A percentile compares a stretch with the other conserved stretches of the same genome.
phyloP scores from a whole-genome alignment of 2,888 invertebrate genomes.

The Lamellibrachia columna region DNA sequence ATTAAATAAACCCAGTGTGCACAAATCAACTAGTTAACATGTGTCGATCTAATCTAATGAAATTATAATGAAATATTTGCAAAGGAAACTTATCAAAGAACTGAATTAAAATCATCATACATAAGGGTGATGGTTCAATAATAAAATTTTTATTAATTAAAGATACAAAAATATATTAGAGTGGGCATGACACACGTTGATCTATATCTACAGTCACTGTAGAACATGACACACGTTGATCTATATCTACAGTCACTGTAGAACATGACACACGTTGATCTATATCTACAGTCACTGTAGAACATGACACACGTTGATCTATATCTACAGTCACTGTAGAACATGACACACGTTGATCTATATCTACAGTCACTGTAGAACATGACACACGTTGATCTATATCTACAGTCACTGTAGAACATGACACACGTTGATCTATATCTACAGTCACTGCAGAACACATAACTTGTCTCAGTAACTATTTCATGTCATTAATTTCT shows the following conservation, averaged over 20 bases:
- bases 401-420: not conserved
- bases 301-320: not conserved
- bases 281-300: not conserved
- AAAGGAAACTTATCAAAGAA: not conserved
- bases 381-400: not conserved
- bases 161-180: not conserved
- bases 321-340: not conserved
- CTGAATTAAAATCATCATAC: not conserved
- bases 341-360: not conserved
- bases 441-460: not conserved
- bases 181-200: not conserved
- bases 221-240: not conserved
- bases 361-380: not conserved
- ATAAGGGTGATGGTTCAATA: not conserved
- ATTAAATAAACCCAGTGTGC: not conserved
- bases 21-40: not conserved
- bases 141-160: not conserved
- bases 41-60: not conserved
- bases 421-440: not conserved
- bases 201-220: not conserved
- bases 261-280: not conserved
- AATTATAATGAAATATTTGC: not conserved
- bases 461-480: not conserved
- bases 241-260: not conserved
- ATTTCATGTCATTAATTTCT: no score